Percentiles rank a stretch among this genome's conserved stretches.
Conservation (phyloP, 2,797 vertebrate species). For the Erpetoichthys calabaricus region DNA sequence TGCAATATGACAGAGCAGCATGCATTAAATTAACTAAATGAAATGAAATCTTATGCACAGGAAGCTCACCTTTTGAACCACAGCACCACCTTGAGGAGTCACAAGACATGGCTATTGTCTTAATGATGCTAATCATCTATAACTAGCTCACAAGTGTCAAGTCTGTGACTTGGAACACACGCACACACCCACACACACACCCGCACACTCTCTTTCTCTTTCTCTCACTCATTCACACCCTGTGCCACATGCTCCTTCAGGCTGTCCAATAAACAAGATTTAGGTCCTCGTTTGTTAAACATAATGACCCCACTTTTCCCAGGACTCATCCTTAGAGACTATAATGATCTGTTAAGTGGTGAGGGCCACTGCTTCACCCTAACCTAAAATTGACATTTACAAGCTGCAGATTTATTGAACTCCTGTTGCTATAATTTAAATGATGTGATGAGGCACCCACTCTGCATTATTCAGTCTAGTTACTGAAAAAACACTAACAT, state of each 20-base stretch:
- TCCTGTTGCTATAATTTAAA: conserved; percentile 31
- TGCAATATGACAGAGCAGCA: too few species aligned
- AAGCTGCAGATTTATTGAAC: conserved; percentile 30
- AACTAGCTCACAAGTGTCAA: too few species aligned
- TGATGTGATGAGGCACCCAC: conserved; percentile 11
- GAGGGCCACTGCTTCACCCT: conserved; percentile 7
- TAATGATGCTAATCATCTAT: too few species aligned
- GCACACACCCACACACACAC: background rate
- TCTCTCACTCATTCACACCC: background rate
- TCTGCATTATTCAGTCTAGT: background rate
- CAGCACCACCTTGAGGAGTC: too few species aligned
- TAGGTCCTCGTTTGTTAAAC: conserved; percentile 37
- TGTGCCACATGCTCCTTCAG: conserved; percentile 11
- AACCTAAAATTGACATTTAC: conserved; percentile 25
- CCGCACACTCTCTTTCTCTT: background rate
- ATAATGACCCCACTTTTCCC: conserved; percentile 28
- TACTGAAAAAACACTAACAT: too few species aligned
- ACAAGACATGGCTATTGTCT: too few species aligned
- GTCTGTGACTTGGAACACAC: background rate
- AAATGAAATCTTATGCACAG: too few species aligned
- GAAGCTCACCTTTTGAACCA: too few species aligned
- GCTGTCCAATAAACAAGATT: conserved; percentile 23
- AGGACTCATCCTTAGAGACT: conserved; percentile 24
- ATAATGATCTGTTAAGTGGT: conserved; percentile 30
- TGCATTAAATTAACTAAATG: too few species aligned